phyloP scores from a whole-genome alignment of 2,113 vertebrate genomes.

The Hiodon alosoides region DNA sequence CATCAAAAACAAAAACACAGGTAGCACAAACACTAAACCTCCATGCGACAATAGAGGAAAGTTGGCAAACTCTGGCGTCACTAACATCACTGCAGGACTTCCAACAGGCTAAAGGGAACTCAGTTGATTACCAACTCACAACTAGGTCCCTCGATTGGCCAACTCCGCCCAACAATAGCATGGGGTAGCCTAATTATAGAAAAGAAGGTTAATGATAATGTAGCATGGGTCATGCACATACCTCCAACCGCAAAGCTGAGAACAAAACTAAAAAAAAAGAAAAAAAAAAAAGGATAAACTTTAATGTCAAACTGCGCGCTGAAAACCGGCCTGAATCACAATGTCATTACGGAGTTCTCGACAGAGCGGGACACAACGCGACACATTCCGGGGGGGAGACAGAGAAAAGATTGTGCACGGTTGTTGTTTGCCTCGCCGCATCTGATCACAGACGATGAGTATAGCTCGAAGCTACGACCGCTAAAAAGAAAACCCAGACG shows the following conservation, averaged over 20 bases:
- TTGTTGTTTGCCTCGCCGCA: conserved; percentile 67
- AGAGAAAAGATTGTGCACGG: conserved; percentile 12
- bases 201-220: conserved; percentile 62
- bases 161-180: conserved; percentile 41
- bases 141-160: conserved; percentile 32
- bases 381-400: conserved; percentile 37
- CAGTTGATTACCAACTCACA: conserved; percentile 23
- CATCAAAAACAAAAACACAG: conserved; percentile 37
- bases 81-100: background rate
- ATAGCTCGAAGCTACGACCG: conserved; percentile 66
- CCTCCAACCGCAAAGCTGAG: conserved; percentile 24
- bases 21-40: background rate
- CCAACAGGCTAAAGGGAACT: conserved; percentile 34
- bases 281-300: conserved; percentile 27
- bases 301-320: conserved; percentile 42
- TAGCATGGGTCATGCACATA: conserved; percentile 37
- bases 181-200: conserved; percentile 56
- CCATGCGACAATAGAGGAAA: no score
- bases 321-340: conserved; percentile 53
- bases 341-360: conserved; percentile 46
- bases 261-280: conserved; percentile 14
- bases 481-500: conserved; percentile 60
- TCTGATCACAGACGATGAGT: conserved; percentile 67
- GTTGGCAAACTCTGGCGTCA: background rate
- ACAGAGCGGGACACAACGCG: conserved; percentile 33